Evolutionary conservation across 1,140 invertebrate genomes (phyloP), one percentile per base, ranked within the genome.

Genomic region (Psix sp.): DNA sequence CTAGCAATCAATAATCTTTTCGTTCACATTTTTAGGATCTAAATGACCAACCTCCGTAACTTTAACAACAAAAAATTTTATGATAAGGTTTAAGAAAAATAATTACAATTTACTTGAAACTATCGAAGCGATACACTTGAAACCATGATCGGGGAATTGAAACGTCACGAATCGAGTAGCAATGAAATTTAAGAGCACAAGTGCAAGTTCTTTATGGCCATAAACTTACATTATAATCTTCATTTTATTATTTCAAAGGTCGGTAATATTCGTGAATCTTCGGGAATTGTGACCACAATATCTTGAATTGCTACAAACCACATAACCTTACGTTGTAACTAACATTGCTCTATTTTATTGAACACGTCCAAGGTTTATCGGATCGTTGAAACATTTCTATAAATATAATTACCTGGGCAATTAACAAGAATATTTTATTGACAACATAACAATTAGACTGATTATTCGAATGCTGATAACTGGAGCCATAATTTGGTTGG

Each of bases 381-480:
- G 18, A 39, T 54, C 13, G 5, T 11, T 11, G 9, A 20, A 24
- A 38, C 9, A 6, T 15, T 17, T 43, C 43, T 51, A 49, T 51
- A 51, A 57, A 48, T 49, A 35, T 31, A 49, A 67, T 67, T 67
- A 42, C 29, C 40, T 13, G 26, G 7, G 3, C 36, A 54, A 24
- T 26, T 24, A 49, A 66, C 52, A 21, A 35, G 52, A 33, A 26
- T 20, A 18, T 24, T 68, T 68, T 68, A 68, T 31, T 38, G 49
- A 13, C 31, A 14, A 9, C 38, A 39, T 59, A 59, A 68, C 46
- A 59, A 51, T 51, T 45, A 51, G 42, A 13, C 9, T 9, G 3
- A 43, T 29, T 38, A 31, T 59, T 51, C 26, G 17, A 20, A 46
- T 48, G 9, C 2, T 18, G 0, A 5, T 33, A 6, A 10, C 29